These are phyloP conservation scores for Kryptolebias marmoratus DNA, from an alignment of 2,113 vertebrate species.

Conservation along the genomic window DNA sequence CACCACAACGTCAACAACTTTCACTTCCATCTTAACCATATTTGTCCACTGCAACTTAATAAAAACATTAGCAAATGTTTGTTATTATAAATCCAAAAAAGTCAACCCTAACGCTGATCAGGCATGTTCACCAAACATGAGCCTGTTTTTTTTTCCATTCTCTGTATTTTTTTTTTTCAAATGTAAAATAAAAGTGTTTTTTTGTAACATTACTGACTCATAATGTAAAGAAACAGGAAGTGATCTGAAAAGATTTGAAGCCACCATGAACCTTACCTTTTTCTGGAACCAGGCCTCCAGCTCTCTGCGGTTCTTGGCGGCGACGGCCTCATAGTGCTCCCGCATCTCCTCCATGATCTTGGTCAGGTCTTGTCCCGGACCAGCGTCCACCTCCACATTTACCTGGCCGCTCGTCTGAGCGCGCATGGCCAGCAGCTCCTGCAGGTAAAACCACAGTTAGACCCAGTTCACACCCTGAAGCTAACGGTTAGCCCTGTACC, in stretches of 20 bases:
- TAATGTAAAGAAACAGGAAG: too few species aligned
- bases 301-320: slow-evolving; percentile 82
- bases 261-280: slow-evolving; percentile 63
- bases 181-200: too few species aligned
- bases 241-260: slow-evolving; percentile 17
- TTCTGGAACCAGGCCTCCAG: slow-evolving; percentile 79
- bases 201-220: too few species aligned
- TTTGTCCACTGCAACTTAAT: too few species aligned
- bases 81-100: too few species aligned
- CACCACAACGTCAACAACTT: too few species aligned
- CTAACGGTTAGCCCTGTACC: slow-evolving; percentile 42
- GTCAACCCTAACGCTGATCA: too few species aligned
- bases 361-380: slow-evolving; percentile 66
- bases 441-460: slow-evolving; percentile 35
- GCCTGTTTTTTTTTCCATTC: too few species aligned
- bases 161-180: too few species aligned
- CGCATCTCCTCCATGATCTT: slow-evolving; percentile 79
- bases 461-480: slow-evolving; percentile 11
- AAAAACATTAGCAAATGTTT: too few species aligned
- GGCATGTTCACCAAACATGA: too few species aligned
- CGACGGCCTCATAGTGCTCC: slow-evolving; percentile 84
- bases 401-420: slow-evolving; percentile 76
- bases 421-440: slow-evolving; percentile 69
- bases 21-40: too few species aligned
- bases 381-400: slow-evolving; percentile 79